These are phyloP conservation scores for Corvus moneduloides DNA, from an alignment of 2,113 vertebrate genomes.

Conservation along the genomic window DNA sequence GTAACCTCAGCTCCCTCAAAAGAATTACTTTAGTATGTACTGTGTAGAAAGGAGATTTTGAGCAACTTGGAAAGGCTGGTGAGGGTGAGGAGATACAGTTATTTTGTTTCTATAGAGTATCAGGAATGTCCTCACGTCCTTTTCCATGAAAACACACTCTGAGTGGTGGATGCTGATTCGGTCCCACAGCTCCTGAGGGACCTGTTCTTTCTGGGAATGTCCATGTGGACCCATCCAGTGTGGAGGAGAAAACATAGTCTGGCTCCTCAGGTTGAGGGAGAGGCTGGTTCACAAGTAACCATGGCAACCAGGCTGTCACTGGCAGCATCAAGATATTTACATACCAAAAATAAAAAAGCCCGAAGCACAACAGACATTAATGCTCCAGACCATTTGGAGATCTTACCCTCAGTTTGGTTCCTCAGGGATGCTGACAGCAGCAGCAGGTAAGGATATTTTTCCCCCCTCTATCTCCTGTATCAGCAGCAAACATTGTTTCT, in stretches of 20 bases:
- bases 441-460: not conserved
- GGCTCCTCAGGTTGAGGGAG: not conserved
- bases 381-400: not conserved
- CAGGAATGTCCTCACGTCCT: not conserved
- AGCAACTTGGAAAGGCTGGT: not conserved
- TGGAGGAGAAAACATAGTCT: not conserved
- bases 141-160: not conserved
- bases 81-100: accelerated
- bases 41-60: not conserved
- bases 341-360: not conserved
- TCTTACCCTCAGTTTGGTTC: not conserved
- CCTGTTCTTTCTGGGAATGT: not conserved
- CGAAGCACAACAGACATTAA: not conserved
- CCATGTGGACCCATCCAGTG: not conserved
- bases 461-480: not conserved
- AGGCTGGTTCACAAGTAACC: not conserved
- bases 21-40: not conserved
- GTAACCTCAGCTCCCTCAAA: not conserved
- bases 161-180: not conserved
- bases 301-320: not conserved
- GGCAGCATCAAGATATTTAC: not conserved
- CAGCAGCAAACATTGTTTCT: not conserved
- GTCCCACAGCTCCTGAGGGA: not conserved
- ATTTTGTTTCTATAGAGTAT: not conserved
- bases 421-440: not conserved